Conservation (phyloP, 2,797 vertebrate genomes). For the Sebastes wilsoni region DNA sequence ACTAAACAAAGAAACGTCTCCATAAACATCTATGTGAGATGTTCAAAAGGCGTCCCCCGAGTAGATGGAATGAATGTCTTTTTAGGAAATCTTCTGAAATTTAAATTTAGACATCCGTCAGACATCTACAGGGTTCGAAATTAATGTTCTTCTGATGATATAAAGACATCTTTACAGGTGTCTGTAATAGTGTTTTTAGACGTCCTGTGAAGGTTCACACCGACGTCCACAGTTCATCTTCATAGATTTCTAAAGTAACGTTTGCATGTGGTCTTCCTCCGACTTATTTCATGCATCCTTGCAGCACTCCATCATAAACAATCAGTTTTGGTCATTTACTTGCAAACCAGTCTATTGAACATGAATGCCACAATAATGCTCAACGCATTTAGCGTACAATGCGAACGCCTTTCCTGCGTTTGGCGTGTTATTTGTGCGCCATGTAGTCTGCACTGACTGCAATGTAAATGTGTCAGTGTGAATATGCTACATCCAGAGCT, state of each 20-base stretch:
- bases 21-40: not conserved
- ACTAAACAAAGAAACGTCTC: not conserved
- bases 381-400: too few species aligned
- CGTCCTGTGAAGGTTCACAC: rapidly evolving
- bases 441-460: too few species aligned
- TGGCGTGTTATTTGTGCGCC: rapidly evolving
- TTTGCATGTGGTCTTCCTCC: not conserved
- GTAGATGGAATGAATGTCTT: too few species aligned
- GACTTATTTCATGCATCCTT: not conserved
- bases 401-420: rapidly evolving
- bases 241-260: not conserved
- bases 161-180: not conserved
- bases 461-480: too few species aligned
- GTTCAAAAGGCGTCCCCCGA: not conserved
- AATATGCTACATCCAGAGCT: too few species aligned
- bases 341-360: not conserved
- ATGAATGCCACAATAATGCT: rapidly evolving
- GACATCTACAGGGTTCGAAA: not conserved
- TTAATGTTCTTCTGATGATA: not conserved
- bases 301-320: not conserved
- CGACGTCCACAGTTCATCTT: too few species aligned
- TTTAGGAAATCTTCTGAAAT: too few species aligned
- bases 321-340: too few species aligned
- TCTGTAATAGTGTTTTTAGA: not conserved
- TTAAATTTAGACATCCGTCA: too few species aligned